A percentile compares a stretch with the other conserved stretches of the same genome.
These are phyloP conservation scores for Tamandua tetradactyla DNA, from an alignment of 2,797 vertebrate genomes.

Conservation along the genomic window DNA sequence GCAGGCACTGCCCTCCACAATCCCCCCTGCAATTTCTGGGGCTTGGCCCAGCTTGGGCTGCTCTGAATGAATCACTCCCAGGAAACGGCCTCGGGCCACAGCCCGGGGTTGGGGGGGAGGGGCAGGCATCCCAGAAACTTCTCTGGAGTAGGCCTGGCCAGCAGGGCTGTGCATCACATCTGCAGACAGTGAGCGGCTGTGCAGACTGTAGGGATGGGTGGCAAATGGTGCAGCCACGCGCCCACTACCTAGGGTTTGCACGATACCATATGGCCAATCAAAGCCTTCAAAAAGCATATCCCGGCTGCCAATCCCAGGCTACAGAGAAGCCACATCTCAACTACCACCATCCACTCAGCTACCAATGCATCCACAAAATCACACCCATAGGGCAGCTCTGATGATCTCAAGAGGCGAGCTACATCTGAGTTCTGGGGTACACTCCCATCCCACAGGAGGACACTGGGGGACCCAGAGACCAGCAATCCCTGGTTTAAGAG, in stretches of 20 bases:
- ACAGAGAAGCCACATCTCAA: background rate
- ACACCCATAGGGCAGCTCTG: accelerated
- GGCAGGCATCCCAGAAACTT: background rate
- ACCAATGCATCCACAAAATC: background rate
- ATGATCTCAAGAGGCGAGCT: background rate
- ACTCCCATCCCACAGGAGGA: background rate
- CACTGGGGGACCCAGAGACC: background rate
- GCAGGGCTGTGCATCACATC: background rate
- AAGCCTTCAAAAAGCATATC: background rate
- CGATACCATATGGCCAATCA: background rate
- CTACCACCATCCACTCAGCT: background rate
- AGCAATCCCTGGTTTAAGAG: background rate
- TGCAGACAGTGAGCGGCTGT: background rate
- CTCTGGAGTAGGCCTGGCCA: background rate
- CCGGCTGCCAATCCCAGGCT: background rate
- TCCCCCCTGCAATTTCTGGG: constrained; percentile 45
- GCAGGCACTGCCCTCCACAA: background rate
- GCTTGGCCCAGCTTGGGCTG: background rate
- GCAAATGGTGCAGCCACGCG: background rate
- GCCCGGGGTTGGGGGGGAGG: background rate
- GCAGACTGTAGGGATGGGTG: background rate
- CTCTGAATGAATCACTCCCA: constrained; percentile 48
- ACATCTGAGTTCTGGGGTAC: background rate
- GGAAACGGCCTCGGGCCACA: background rate
- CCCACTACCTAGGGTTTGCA: background rate